Base-by-base conservation (phyloP, 2,113 vertebrate species). In the Nerophis lumbriciformis region DNA sequence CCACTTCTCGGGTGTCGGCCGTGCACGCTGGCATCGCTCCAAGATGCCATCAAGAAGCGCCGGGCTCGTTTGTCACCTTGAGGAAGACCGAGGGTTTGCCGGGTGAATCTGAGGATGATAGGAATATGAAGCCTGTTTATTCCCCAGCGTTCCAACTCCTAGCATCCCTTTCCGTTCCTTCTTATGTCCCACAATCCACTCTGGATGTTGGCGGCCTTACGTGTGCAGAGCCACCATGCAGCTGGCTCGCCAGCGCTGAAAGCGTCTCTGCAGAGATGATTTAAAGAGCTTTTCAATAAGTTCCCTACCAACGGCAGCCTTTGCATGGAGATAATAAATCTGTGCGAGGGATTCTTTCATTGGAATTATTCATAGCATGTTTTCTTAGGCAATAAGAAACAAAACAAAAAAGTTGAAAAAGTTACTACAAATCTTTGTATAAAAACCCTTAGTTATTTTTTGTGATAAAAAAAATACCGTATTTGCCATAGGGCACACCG, bases 1-100 rank as follows among this genome's bases (percentile, higher is more conserved):
- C 63, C 12, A 74, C 78, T 77, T 72, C 75, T 72, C 52, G 14
- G 44, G 57, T 72, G 78, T 79, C 83, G 77, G 79, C 63, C 78
- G 38, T 71, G 68, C 67, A 76, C 63, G 56, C 63, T 66, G 72
- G 87, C 82, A 53, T 3, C 16, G 63, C 61, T 84, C 83, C 83
- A 85, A 78, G 59, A 51, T 63, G 71, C 76, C 76, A 81, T 76
- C 76, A 72, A 73, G 66, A 64, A 51, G 60, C 10, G 52, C 69
- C 44, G 58, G 58, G 63, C 42, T 58, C 79, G 73, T 86, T 86
- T 80, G 59, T 84, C 80, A 83, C 63, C 64, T 69, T 65, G 69
- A 59, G 49, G 55, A 72, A 75, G 63, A 50, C 39, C 39, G 14
- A 35, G 8, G 44, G 60, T 76, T 63, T 72, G 63, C 36, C 55